Evolutionary conservation across 2,113 vertebrate genomes (phyloP).

Genomic region (Neopipo cinnamomea): DNA sequence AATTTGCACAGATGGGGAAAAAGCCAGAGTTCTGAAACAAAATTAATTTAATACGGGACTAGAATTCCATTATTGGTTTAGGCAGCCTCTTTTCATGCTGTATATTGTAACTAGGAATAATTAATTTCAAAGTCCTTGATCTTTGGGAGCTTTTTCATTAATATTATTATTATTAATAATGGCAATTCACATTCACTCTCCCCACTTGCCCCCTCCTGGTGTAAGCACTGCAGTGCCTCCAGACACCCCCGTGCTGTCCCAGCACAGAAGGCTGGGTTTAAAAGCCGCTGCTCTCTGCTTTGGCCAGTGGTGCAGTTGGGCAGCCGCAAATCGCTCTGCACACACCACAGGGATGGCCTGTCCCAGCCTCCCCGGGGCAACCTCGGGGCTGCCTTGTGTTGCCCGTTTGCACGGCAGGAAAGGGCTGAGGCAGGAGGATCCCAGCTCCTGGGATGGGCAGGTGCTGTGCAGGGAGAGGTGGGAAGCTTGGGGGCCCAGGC

Average conservation of each 20-base stretch:
- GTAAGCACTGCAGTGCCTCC: not conserved
- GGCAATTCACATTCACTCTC: not conserved
- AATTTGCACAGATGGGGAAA: slow-evolving; percentile 5
- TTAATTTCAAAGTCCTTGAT: slow-evolving; percentile 55
- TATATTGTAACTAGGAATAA: slow-evolving; percentile 52
- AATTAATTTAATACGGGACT: slow-evolving; percentile 56
- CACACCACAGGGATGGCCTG: not conserved
- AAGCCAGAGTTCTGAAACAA: slow-evolving; percentile 27
- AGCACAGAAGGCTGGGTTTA: not conserved
- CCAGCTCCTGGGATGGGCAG: not conserved
- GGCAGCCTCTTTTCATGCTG: slow-evolving; percentile 35
- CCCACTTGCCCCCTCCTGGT: not conserved
- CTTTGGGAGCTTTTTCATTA: slow-evolving; percentile 36
- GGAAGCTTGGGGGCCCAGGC: not conserved
- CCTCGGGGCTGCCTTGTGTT: not conserved
- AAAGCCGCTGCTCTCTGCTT: not conserved
- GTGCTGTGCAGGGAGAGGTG: rapidly evolving
- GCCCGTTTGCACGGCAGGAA: not conserved
- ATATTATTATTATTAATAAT: slow-evolving; percentile 44
- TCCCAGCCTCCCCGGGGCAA: not conserved
- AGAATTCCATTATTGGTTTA: slow-evolving; percentile 40
- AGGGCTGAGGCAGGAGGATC: not conserved
- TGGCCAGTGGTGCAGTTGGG: not conserved
- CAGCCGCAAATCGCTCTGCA: not conserved
- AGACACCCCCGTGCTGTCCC: not conserved